Percentiles rank a stretch among this genome's conserved stretches.
phyloP scores from a whole-genome alignment of 2,888 invertebrate species.

The Cryptophagus acutangulus region DNA sequence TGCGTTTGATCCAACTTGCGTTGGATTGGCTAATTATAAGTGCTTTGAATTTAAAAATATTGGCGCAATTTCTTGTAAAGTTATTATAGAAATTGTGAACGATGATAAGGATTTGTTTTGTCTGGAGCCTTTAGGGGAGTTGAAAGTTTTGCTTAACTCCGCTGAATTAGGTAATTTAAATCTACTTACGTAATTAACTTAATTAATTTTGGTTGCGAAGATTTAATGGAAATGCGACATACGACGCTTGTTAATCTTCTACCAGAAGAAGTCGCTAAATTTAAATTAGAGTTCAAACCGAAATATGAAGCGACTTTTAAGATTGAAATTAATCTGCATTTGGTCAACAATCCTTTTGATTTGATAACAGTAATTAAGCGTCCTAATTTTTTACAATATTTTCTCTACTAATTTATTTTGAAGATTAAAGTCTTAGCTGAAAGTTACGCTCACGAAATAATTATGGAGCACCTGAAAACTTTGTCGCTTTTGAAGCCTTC shows the following conservation, averaged over 20 bases:
- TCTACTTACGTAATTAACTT: too few species aligned
- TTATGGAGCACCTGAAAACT: slow-evolving; percentile 16
- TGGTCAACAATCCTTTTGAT: slow-evolving; percentile 56
- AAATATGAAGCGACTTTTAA: slow-evolving; percentile 28
- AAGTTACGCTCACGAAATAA: slow-evolving; percentile 24
- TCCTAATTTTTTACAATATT: neutral
- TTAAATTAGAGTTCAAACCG: slow-evolving; percentile 42
- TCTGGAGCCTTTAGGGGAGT: slow-evolving; percentile 18
- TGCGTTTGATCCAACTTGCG: slow-evolving; percentile 41
- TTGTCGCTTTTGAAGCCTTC: slow-evolving; percentile 7
- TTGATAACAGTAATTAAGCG: slow-evolving; percentile 41
- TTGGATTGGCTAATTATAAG: slow-evolving; percentile 29
- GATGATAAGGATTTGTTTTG: slow-evolving; percentile 32
- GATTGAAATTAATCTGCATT: slow-evolving; percentile 45
- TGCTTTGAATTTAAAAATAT: slow-evolving; percentile 43
- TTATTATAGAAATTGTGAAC: slow-evolving; percentile 42
- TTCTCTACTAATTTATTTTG: slow-evolving; percentile 12
- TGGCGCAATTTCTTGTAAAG: slow-evolving; percentile 43
- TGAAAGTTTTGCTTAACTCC: neutral
- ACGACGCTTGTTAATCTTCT: slow-evolving; percentile 33
- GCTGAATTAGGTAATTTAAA: too few species aligned
- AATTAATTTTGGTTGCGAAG: too few species aligned
- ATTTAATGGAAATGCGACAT: slow-evolving; percentile 20
- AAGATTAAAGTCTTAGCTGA: slow-evolving; percentile 40
- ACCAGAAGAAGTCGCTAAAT: slow-evolving; percentile 32